phyloP scores from a whole-genome alignment of 2,797 vertebrate genomes.

The Gambelia wislizenii region DNA sequence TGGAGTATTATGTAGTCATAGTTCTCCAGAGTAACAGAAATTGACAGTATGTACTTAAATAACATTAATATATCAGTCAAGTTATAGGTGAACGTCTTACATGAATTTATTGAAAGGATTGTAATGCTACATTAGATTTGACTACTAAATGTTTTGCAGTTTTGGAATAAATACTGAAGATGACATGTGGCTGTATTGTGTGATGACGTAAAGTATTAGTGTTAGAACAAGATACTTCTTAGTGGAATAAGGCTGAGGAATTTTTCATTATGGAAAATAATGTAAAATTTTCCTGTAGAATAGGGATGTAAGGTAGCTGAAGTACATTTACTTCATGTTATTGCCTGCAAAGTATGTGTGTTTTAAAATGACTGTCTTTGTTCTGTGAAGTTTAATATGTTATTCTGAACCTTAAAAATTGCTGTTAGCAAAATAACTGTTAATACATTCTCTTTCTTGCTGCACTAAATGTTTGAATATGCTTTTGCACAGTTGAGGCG shows the following conservation, averaged over 20 bases:
- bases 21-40: conserved; percentile 38
- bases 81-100: conserved; percentile 3
- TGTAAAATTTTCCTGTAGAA: neutral
- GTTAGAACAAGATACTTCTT: neutral
- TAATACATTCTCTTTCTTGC: neutral
- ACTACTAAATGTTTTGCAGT: conserved; percentile 1
- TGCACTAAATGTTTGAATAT: neutral
- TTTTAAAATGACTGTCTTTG: neutral
- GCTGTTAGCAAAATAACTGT: neutral
- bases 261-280: neutral
- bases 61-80: conserved; percentile 9
- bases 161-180: conserved; percentile 4
- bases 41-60: conserved; percentile 1
- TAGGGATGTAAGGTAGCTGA: neutral
- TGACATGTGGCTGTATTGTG: conserved; percentile 2
- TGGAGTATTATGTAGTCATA: neutral
- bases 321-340: neutral
- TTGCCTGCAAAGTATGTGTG: neutral
- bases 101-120: neutral
- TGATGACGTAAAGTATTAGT: neutral
- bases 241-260: neutral
- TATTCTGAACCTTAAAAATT: neutral
- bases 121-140: conserved; percentile 16
- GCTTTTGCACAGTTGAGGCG: neutral
- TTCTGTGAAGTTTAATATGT: neutral